Evolutionary conservation across 2,888 invertebrate species (phyloP), one percentile per base, ranked within the genome.

Genomic region (Colletes collaris): DNA sequence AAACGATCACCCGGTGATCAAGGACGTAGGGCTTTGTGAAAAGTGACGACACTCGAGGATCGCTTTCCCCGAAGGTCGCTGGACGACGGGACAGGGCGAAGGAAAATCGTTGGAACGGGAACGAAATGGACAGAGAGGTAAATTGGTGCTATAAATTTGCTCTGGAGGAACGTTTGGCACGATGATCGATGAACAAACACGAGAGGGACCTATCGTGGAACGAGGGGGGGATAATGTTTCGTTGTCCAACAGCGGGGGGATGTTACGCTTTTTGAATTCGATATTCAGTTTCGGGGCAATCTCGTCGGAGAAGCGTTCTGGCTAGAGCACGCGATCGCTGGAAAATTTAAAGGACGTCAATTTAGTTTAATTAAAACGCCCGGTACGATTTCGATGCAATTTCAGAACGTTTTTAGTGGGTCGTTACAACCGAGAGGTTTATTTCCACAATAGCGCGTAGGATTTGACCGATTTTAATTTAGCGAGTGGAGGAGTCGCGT

Each of bases 1-100:
- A 37, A 3, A 7, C 49, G 37, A 11, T 13, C 62, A 10, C 3
- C 8, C 5, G 46, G 27, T n/a, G 66, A 60, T 49, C 76, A 19
- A 59, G 46, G 10, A 62, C 46, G 44, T 44, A 8, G 55, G 44
- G n/a, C n/a, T 13, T 66, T 46, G 66, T 56, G 55, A 66, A 56
- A 56, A 62, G 62, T 27, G 27, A 66, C 59, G 59, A 52, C 19
- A 27, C 13, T 35, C 10, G 40, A 52, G 40, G n/a, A 52, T 52
- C 52, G 50, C 44, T 44, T 44, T 10, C 53, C 27, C 27, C 13
- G 62, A 46, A 46, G 46, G 46, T 49, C 27, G 46, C 27, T 46
- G 19, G 13, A 7, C 46, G 19, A 5, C 19, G 50, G 3, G 13
- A n/a, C 1, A 0, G 10, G 40, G 6, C 4, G 40, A 40, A 40